These are phyloP conservation scores for Parthenolecanium corni DNA, from an alignment of 2,888 invertebrate species.

Conservation along the genomic window DNA sequence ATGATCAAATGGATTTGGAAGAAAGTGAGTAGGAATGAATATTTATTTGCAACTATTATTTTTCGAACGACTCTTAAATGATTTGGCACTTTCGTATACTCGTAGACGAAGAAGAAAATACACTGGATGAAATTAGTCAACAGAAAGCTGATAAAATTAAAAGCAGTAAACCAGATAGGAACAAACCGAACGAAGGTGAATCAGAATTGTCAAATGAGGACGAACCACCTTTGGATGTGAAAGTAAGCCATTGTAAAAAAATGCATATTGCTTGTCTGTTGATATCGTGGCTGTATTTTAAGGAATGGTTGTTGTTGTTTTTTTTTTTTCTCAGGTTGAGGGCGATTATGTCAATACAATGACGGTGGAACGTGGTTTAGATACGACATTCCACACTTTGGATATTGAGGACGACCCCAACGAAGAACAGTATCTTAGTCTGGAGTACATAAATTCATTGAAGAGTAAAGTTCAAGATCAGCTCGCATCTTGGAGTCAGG, in stretches of 20 bases:
- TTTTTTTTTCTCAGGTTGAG: slow-evolving; percentile 43
- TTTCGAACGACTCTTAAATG: neutral
- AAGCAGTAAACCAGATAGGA: slow-evolving; percentile 31
- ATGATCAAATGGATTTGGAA: slow-evolving; percentile 44
- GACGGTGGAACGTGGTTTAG: slow-evolving; percentile 53
- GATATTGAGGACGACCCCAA: slow-evolving; percentile 37
- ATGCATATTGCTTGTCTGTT: neutral
- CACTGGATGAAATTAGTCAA: slow-evolving; percentile 35
- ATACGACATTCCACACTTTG: slow-evolving; percentile 66
- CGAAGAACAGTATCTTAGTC: slow-evolving; percentile 34
- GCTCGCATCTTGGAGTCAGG: slow-evolving; percentile 43
- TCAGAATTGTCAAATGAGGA: slow-evolving; percentile 11
- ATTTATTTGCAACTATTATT: neutral
- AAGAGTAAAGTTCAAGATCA: slow-evolving; percentile 44
- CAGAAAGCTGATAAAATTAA: slow-evolving; percentile 32
- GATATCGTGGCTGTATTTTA: neutral
- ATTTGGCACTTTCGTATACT: too few species aligned
- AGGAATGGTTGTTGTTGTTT: neutral
- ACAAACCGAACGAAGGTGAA: neutral
- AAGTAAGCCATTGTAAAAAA: neutral
- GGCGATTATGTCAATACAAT: slow-evolving; percentile 60
- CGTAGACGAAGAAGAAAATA: slow-evolving; percentile 31
- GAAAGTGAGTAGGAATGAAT: slow-evolving; percentile 32
- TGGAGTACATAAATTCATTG: slow-evolving; percentile 41
- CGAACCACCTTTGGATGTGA: neutral